Evolutionary conservation across 2,888 invertebrate genomes (phyloP).

Genomic region (Drosophila longiperda): DNA sequence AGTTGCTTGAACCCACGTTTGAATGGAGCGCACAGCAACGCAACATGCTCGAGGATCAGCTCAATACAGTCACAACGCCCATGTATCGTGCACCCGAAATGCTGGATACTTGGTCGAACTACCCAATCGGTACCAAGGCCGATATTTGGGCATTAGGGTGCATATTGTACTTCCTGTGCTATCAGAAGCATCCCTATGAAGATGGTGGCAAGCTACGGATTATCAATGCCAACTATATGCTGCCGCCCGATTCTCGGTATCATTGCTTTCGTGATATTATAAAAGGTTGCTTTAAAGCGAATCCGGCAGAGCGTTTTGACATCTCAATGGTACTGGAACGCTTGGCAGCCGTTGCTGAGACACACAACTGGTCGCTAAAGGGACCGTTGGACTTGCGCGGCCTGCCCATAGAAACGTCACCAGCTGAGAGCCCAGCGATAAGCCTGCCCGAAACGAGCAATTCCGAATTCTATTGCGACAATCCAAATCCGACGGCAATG

Average conservation of each 20-base stretch:
- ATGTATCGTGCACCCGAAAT: conserved; percentile 99
- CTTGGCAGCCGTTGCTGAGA: conserved; percentile 94
- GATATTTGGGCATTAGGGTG: conserved; percentile 99
- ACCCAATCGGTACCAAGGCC: conserved; percentile 94
- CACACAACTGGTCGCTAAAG: conserved; percentile 92
- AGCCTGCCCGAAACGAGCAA: conserved; percentile 50
- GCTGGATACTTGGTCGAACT: conserved; percentile 98
- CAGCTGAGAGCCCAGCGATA: conserved; percentile 65
- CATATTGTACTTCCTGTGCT: conserved; percentile 95
- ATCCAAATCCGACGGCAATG: conserved; percentile 31
- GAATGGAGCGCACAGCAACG: conserved; percentile 97
- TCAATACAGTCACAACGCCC: conserved; percentile 89
- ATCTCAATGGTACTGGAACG: conserved; percentile 93
- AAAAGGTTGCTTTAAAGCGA: conserved; percentile 92
- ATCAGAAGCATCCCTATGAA: conserved; percentile 97
- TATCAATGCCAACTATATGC: conserved; percentile 96
- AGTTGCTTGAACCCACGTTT: conserved; percentile 92
- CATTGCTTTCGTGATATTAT: conserved; percentile 95
- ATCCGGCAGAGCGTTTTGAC: conserved; percentile 92
- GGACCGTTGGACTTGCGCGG: conserved; percentile 87
- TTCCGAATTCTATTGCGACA: conserved; percentile 77
- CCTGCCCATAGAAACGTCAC: conserved; percentile 81
- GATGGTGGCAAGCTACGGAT: conserved; percentile 98
- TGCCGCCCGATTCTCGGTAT: conserved; percentile 92
- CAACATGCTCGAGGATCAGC: conserved; percentile 95